Base-by-base conservation (phyloP, 2,797 vertebrate genomes). In the Cuculus canorus region DNA sequence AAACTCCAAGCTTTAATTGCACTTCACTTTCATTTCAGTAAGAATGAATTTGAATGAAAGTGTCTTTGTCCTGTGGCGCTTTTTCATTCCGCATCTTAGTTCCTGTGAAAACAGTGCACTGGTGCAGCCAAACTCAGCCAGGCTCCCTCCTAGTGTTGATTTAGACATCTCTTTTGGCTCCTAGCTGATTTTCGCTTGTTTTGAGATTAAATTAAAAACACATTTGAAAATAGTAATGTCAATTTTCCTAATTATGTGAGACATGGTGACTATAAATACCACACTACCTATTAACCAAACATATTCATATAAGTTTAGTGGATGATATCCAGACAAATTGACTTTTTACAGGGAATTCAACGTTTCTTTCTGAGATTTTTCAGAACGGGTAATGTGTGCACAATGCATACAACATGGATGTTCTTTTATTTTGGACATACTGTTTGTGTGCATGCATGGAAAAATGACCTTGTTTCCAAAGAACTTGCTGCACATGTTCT, bases 1-100 rank as follows among this genome's bases (percentile, higher is more conserved):
- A 75, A 87, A 85, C 19, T 89, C 94, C 88, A 96, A 83, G 61
- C 79, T 93, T 91, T 92, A 92, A 94, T 95, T 96, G 89, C 84
- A 76, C 65, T 95, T 92, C 75, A 93, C 81, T 87, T 91, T 85
- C 71, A 80, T 92, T 96, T 88, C 68, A 37, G 23, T 82, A 88
- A 75, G 87, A 91, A 83, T 83, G 76, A 85, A 93, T 92, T 76
- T 95, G 91, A 96, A 93, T 91, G 79, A 75, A 94, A 81, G 65
- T 72, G 70, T 91, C 72, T 94, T 88, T 95, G 79, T 91, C 93
- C 93, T 92, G 91, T 81, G 66, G 84, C 82, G 72, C 59, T 93
- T 47, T 90, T 95, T 94, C 88, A 84, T 88, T 95, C 59, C 59
- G 24, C 11, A 13, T 91, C 76, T 72, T 59, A 59, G 37, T 48